Base-by-base conservation (phyloP, 1,140 invertebrate genomes). In the Bradysia coprophila region DNA sequence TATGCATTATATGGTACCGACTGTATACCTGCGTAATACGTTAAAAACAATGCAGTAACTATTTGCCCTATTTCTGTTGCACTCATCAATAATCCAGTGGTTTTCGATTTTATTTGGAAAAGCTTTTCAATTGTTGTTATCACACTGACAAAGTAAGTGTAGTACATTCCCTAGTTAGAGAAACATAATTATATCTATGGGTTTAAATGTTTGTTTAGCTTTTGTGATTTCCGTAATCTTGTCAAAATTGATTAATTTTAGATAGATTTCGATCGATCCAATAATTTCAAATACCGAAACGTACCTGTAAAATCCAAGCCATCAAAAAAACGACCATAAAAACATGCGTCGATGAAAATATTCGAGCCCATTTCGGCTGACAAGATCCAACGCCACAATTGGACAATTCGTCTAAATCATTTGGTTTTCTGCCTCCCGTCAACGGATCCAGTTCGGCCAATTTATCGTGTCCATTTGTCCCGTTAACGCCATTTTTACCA, bases 41-140 rank as follows among this genome's bases (percentile, higher is more conserved):
- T 93, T 38, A 95, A 65, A 48, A 95, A 66, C 40, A 94, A 63
- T 15, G 87, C 83, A 13, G 81, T 85, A 34, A 80, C 78, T 45
- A 93, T 92, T 59, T 94, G 90, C 1, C 93, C 92, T 49, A 96
- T 85, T 61, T 97, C 92, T 18, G 89, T 92, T 9, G 89, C 88
- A 42, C 85, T 89, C 68, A 95, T 78, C 48, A 96, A 78, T 33
- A 91, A 76, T 0, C 91, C 92, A 0, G 89, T 94, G 5, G 89
- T 91, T 58, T 88, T 90, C 40, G 88, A 93, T 53, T 92, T 88
- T 37, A 96, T 85, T 67, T 90, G 85, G 59, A 93, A 96, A 23
- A 95, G 68, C 65, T 95, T 95, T 63, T 97, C 92, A 31, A 97
- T 87, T 8, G 91, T 96, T 21, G 93, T 96, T 53, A 96, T 90